A percentile compares a stretch with the other conserved stretches of the same genome.
phyloP scores from a whole-genome alignment of 1,140 invertebrate genomes.

The Mesaphorura yosii region DNA sequence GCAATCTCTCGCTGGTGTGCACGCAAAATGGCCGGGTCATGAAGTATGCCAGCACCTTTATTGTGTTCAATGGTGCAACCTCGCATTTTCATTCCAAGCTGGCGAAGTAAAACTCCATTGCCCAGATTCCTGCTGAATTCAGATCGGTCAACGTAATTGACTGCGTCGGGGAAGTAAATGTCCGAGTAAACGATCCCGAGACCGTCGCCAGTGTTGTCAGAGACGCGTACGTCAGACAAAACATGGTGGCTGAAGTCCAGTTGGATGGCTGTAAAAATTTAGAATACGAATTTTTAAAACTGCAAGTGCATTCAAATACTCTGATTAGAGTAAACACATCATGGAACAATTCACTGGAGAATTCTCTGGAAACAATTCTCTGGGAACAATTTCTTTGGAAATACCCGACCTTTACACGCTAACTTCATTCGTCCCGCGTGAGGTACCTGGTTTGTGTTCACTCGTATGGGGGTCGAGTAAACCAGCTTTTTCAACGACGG shows the following conservation, averaged over 20 bases:
- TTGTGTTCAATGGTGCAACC: constrained; percentile 71
- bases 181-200: constrained; percentile 79
- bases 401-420: no score
- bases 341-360: no score
- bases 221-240: constrained; percentile 66
- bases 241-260: constrained; percentile 91
- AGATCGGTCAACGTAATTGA: constrained; percentile 75
- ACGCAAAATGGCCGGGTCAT: constrained; percentile 70
- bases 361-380: no score
- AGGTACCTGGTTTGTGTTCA: constrained; percentile 68
- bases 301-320: neutral
- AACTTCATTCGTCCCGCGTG: no score
- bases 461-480: constrained; percentile 85
- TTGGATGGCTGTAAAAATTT: constrained; percentile 57
- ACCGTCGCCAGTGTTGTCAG: constrained; percentile 74
- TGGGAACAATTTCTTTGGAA: no score
- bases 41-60: constrained; percentile 72
- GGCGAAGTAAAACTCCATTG: constrained; percentile 78
- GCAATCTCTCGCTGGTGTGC: constrained; percentile 78
- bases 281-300: neutral
- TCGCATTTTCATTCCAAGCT: constrained; percentile 66
- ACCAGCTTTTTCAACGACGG: constrained; percentile 82
- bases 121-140: constrained; percentile 75
- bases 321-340: no score
- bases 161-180: constrained; percentile 68